Evolutionary conservation across 2,797 vertebrate genomes (phyloP), one percentile per base, ranked within the genome.

Genomic region (Lithobates sylvaticus): DNA sequence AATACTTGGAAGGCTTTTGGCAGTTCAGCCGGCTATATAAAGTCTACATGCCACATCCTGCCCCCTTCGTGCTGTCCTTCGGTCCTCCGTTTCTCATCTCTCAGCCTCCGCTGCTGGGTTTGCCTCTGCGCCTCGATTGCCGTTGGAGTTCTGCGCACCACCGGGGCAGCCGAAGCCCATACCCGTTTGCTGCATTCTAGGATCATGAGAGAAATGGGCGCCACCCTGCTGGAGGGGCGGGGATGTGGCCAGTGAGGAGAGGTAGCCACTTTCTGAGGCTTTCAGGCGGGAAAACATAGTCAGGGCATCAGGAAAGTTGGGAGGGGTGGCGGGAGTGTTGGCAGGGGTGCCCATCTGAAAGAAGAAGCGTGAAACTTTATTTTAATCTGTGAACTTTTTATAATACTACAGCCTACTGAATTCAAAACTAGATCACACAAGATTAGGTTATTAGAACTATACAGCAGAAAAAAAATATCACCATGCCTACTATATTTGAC

Each of bases 281-380:
- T 98, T 99, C 92, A 99, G 97, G 84, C 97, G 94, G 64, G 98
- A 98, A 93, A 99, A 99, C 98, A 99, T 99, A 94, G 97, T 96
- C 92, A 99, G 93, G 16, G 98, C 95, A 0, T 99, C 98, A 0
- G 98, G 98, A 90, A 99, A 99, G 95, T 99, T 99, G 81, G 98
- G 98, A 61, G 98, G 97, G 1, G 98, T 99, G 69, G 97, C 98
- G 0, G 98, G 98, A 65, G 97, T 99, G 96, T 99, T 99, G 94
- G 97, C 97, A 0, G 97, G 98, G 92, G 98, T 98, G 93, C 98
- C 98, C 98, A 99, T 99, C 98, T 99, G 94, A 87, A 75, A 70
- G 23, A 21, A 81, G 8, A 80, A 54, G 13, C 50, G 15, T 16
- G 13, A 54, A 3, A 54, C 50, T 54, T 54, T 54, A 54, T 54